Conservation (phyloP, 2,888 invertebrate species). For the Cheilosia scutellata region DNA sequence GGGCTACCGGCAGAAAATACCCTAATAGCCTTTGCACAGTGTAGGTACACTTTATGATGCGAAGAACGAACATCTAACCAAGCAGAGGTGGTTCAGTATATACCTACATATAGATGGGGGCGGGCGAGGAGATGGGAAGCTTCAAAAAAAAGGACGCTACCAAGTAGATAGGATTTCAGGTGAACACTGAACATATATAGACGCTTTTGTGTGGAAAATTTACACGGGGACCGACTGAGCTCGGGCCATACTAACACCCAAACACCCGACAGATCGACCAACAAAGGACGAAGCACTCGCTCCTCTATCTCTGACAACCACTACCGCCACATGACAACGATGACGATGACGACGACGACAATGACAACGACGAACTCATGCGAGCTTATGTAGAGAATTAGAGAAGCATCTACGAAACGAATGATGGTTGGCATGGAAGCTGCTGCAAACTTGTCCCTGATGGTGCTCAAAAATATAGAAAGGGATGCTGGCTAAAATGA, state of each 20-base stretch:
- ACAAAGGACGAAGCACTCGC: constrained; percentile 37
- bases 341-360: constrained; percentile 11
- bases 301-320: constrained; percentile 5
- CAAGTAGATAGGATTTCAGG: constrained; percentile 68
- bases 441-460: constrained; percentile 38
- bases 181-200: constrained; percentile 48
- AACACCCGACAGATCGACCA: constrained; percentile 16
- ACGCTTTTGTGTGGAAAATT: constrained; percentile 66
- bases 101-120: background rate
- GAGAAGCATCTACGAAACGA: constrained; percentile 17
- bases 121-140: background rate
- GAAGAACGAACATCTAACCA: constrained; percentile 59
- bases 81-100: constrained; percentile 25
- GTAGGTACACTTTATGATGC: constrained; percentile 67
- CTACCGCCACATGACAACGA: constrained; percentile 43
- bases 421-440: constrained; percentile 41
- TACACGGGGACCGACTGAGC: constrained; percentile 50
- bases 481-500: constrained; percentile 13
- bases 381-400: constrained; percentile 39
- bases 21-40: constrained; percentile 71
- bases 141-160: constrained; percentile 17
- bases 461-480: background rate
- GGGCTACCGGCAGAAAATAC: constrained; percentile 48
- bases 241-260: constrained; percentile 26
- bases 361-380: constrained; percentile 2